Percentiles rank a stretch among this genome's conserved stretches.
Evolutionary conservation across 1,140 invertebrate genomes (phyloP).

Genomic region (Drosophila ironensis): DNA sequence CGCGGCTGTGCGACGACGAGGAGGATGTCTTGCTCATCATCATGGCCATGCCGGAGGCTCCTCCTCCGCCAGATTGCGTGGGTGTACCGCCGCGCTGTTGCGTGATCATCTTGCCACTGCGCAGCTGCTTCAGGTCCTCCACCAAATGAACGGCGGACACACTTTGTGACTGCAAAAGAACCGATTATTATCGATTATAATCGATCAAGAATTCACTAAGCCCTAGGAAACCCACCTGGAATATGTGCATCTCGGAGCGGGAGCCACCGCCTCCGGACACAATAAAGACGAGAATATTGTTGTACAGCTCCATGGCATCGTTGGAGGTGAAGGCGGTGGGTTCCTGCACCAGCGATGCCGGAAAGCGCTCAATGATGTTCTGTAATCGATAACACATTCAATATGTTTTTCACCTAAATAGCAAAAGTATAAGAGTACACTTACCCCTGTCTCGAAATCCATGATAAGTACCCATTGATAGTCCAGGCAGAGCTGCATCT

Average conservation of each 20-base stretch:
- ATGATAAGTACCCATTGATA: slow-evolving; percentile 95
- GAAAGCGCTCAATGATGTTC: slow-evolving; percentile 98
- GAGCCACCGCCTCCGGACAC: slow-evolving; percentile 87
- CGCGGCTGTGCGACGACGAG: slow-evolving; percentile 61
- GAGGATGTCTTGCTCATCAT: slow-evolving; percentile 82
- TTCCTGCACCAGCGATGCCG: slow-evolving; percentile 94
- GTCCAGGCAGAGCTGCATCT: slow-evolving; percentile 96
- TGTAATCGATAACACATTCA: too few relatives aligned
- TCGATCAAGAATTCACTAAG: not conserved
- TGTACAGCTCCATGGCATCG: slow-evolving; percentile 98
- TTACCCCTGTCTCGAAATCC: slow-evolving; percentile 97
- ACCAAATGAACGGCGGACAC: slow-evolving; percentile 93
- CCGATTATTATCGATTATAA: not conserved
- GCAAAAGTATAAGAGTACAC: slow-evolving; percentile 44
- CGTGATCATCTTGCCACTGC: slow-evolving; percentile 87
- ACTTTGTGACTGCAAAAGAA: slow-evolving; percentile 86
- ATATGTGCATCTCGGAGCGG: slow-evolving; percentile 98
- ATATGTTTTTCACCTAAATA: too few relatives aligned
- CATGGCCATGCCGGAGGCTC: slow-evolving; percentile 57
- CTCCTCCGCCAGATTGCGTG: slow-evolving; percentile 48
- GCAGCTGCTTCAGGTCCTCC: slow-evolving; percentile 91
- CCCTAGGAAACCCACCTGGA: slow-evolving; percentile 86
- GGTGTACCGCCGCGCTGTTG: slow-evolving; percentile 83
- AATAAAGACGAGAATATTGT: slow-evolving; percentile 98
- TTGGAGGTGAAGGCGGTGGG: slow-evolving; percentile 98